A percentile compares a stretch with the other conserved stretches of the same genome.
These are phyloP conservation scores for Cottoperca gobio DNA, from an alignment of 2,797 vertebrate species.

Conservation along the genomic window DNA sequence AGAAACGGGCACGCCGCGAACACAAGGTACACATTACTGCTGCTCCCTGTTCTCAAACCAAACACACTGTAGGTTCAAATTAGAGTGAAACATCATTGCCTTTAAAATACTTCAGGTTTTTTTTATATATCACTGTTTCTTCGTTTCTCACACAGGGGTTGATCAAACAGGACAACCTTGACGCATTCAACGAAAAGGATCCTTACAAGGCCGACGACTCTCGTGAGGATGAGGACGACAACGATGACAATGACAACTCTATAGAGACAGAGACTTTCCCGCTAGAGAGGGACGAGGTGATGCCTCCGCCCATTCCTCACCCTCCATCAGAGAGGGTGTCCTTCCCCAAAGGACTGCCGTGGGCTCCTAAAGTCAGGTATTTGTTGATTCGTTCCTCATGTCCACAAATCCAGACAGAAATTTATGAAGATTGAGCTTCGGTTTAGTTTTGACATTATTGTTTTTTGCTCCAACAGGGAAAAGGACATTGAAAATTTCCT, in stretches of 20 bases:
- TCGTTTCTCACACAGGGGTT: conserved; percentile 83
- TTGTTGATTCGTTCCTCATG: background rate
- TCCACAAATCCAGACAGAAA: background rate
- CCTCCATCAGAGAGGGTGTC: conserved; percentile 92
- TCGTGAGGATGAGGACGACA: conserved; percentile 96
- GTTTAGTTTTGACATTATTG: conserved; percentile 10
- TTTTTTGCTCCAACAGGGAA: conserved; percentile 84
- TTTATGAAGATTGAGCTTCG: background rate
- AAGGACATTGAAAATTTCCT: conserved; percentile 99
- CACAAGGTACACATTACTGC: conserved; percentile 87
- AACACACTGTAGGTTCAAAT: background rate
- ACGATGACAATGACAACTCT: conserved; percentile 93
- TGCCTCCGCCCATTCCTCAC: conserved; percentile 92
- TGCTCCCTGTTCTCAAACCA: background rate
- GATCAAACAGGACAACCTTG: conserved; percentile 98
- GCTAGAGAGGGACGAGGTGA: conserved; percentile 95
- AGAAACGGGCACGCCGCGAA: conserved; percentile 94
- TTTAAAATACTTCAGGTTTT: background rate
- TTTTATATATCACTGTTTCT: no score
- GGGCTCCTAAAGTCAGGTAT: conserved; percentile 99
- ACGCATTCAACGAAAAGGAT: conserved; percentile 97
- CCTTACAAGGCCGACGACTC: conserved; percentile 95
- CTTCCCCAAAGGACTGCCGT: conserved; percentile 96
- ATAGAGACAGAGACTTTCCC: conserved; percentile 94
- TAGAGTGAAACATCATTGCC: background rate